Evolutionary conservation across 2,888 invertebrate species (phyloP).

Genomic region (Anaspis maculata): DNA sequence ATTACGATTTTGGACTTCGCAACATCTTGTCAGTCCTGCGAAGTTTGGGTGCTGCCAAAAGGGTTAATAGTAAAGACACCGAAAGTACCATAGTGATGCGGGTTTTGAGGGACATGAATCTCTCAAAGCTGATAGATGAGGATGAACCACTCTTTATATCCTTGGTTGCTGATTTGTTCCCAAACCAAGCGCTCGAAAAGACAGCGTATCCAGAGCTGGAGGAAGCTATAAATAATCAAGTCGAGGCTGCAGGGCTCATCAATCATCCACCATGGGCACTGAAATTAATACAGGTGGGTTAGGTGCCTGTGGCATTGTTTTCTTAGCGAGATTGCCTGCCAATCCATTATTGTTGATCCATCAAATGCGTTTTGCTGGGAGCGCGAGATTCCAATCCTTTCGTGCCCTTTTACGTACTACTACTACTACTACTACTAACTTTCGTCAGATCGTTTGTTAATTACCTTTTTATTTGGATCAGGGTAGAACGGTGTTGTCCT

Average conservation of each 20-base stretch:
- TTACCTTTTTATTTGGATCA: no score
- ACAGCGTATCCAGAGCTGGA: constrained; percentile 85
- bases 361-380: no score
- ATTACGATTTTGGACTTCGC: constrained; percentile 93
- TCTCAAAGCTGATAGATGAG: constrained; percentile 94
- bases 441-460: no score
- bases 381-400: no score
- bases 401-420: no score
- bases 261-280: constrained; percentile 93
- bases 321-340: no score
- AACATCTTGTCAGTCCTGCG: constrained; percentile 92
- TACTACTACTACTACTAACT: no score
- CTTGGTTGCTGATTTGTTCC: constrained; percentile 89
- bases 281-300: constrained; percentile 76
- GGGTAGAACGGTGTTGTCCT: no score
- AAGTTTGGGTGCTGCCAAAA: constrained; percentile 85
- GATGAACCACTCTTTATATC: constrained; percentile 97
- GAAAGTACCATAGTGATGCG: constrained; percentile 96
- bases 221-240: constrained; percentile 77
- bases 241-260: constrained; percentile 70
- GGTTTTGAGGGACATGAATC: constrained; percentile 94
- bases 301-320: background rate
- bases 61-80: constrained; percentile 83
- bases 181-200: constrained; percentile 88
- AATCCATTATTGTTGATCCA: no score